phyloP scores from a whole-genome alignment of 1,140 invertebrate species.

The Agrilus planipennis region DNA sequence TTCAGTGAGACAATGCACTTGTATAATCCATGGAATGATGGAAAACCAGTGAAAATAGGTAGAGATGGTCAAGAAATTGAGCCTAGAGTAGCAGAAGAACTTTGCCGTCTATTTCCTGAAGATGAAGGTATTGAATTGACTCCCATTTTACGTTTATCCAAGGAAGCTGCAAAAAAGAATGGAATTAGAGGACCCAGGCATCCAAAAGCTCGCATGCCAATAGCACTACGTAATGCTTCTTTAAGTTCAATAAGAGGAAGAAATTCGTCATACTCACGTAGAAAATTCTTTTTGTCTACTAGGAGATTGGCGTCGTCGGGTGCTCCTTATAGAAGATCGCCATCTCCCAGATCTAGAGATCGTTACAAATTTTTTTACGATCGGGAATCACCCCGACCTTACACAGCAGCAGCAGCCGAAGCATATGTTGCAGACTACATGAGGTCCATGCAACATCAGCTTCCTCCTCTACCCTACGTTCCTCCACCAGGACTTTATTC shows the following conservation, averaged over 20 bases:
- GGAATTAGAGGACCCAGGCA: constrained; percentile 39
- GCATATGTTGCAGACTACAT: constrained; percentile 68
- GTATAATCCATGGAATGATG: constrained; percentile 97
- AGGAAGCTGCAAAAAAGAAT: constrained; percentile 62
- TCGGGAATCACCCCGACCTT: constrained; percentile 32
- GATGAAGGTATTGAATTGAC: constrained; percentile 89
- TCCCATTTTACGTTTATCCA: constrained; percentile 77
- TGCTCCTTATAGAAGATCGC: constrained; percentile 42
- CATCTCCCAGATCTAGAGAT: constrained; percentile 38
- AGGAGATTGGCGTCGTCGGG: constrained; percentile 36
- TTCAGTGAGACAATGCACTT: constrained; percentile 87
- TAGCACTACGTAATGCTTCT: constrained; percentile 28
- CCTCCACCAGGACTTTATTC: constrained; percentile 48
- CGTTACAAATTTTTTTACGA: constrained; percentile 27
- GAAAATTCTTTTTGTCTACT: constrained; percentile 39
- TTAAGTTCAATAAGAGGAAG: constrained; percentile 35
- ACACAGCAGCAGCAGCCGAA: constrained; percentile 53
- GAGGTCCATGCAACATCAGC: constrained; percentile 66
- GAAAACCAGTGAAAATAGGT: constrained; percentile 96
- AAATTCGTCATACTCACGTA: constrained; percentile 33
- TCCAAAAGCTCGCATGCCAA: constrained; percentile 36
- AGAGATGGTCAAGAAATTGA: constrained; percentile 97
- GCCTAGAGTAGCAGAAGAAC: constrained; percentile 83
- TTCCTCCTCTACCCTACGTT: constrained; percentile 58
- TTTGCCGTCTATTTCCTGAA: constrained; percentile 88